Percentiles rank a stretch among this genome's conserved stretches.
These are phyloP conservation scores for Neoascia interrupta DNA, from an alignment of 2,888 invertebrate species.

Conservation along the genomic window DNA sequence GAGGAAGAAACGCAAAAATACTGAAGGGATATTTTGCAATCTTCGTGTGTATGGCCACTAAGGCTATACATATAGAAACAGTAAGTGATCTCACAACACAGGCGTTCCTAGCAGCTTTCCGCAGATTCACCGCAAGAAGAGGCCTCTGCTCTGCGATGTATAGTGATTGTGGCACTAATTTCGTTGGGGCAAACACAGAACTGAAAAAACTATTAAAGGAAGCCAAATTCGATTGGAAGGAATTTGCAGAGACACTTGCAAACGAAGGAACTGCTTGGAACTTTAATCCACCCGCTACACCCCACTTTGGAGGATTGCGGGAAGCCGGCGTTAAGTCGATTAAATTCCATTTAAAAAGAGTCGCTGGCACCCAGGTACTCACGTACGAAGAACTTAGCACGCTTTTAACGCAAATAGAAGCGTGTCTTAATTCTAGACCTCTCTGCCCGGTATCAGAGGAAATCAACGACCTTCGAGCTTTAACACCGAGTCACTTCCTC, in stretches of 20 bases:
- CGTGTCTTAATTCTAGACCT: too few species aligned
- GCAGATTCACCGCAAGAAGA: constrained; percentile 71
- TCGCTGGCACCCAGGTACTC: too few species aligned
- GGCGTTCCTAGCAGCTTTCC: constrained; percentile 71
- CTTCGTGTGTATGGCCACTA: constrained; percentile 71
- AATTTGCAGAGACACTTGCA: background rate
- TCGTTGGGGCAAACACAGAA: constrained; percentile 71
- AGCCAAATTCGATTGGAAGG: background rate
- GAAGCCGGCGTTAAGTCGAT: too few species aligned
- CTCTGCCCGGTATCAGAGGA: too few species aligned
- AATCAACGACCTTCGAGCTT: too few species aligned
- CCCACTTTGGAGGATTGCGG: too few species aligned
- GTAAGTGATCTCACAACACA: constrained; percentile 61
- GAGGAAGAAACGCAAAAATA: constrained; percentile 50
- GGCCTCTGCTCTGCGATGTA: constrained; percentile 70
- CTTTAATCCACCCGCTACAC: too few species aligned
- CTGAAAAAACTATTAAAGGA: constrained; percentile 2
- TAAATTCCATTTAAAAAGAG: too few species aligned
- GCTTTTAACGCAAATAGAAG: too few species aligned
- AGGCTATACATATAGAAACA: constrained; percentile 31
- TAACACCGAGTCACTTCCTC: too few species aligned
- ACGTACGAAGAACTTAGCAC: too few species aligned
- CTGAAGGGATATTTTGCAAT: constrained; percentile 71
- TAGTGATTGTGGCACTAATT: constrained; percentile 73
- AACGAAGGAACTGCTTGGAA: too few species aligned